These are phyloP conservation scores for Chaenocephalus aceratus DNA, from an alignment of 2,113 vertebrate species.

Conservation along the genomic window DNA sequence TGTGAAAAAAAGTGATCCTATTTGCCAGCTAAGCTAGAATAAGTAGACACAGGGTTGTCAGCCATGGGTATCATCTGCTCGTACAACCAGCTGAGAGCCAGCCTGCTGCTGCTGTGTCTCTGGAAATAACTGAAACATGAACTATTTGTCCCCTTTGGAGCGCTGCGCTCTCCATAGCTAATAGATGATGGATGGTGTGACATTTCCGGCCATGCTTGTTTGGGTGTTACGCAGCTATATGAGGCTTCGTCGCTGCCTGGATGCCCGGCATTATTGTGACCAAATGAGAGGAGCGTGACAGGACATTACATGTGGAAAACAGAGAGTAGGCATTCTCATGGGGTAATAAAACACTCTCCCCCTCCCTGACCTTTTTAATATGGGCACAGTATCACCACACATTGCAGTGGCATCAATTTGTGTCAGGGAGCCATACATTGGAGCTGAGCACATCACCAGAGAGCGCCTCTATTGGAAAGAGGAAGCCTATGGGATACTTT, in stretches of 20 bases:
- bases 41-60: conserved; percentile 11
- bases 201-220: conserved; percentile 66
- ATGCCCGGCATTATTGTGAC: conserved; percentile 34
- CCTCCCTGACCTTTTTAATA: conserved; percentile 63
- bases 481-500: conserved; percentile 7
- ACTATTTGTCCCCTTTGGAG: conserved; percentile 20
- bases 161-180: conserved; percentile 38
- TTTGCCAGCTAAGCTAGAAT: conserved; percentile 22
- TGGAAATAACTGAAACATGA: background rate
- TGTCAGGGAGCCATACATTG: conserved; percentile 19
- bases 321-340: conserved; percentile 22
- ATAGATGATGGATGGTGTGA: conserved; percentile 75
- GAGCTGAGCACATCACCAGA: background rate
- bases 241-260: conserved; percentile 32
- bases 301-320: conserved; percentile 52
- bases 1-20: conserved; percentile 17
- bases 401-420: conserved; percentile 39
- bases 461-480: background rate
- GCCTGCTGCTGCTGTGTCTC: conserved; percentile 15
- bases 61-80: conserved; percentile 28
- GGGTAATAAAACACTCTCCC: conserved; percentile 24
- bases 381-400: conserved; percentile 15
- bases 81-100: background rate
- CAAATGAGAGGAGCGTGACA: conserved; percentile 59
- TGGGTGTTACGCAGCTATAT: conserved; percentile 47